These are phyloP conservation scores for Lasioglossum figueresi DNA, from an alignment of 2,888 invertebrate genomes.

Conservation along the genomic window DNA sequence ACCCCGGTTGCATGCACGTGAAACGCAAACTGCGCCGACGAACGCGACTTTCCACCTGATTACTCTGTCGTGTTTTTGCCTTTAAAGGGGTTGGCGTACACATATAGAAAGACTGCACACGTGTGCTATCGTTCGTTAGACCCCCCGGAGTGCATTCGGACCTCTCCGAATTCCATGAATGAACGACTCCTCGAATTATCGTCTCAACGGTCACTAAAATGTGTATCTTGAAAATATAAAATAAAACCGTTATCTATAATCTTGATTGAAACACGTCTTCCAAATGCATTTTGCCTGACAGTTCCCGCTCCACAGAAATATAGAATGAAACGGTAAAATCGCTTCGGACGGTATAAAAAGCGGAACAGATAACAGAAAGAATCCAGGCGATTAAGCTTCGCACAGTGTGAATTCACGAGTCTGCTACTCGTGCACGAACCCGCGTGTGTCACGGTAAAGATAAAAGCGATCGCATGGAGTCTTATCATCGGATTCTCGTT, in stretches of 20 bases:
- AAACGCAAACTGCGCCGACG: constrained; percentile 7
- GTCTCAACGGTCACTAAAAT: no score
- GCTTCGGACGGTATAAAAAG: neutral
- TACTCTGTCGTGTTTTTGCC: constrained; percentile 22
- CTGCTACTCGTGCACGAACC: neutral
- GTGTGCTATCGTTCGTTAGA: neutral
- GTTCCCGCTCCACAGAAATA: neutral
- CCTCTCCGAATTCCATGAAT: neutral
- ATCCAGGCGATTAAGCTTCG: neutral
- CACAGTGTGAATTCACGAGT: neutral
- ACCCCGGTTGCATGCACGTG: constrained; percentile 35
- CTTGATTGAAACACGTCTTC: no score
- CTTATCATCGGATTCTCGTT: neutral
- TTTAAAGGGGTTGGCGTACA: neutral
- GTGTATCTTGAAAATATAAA: no score
- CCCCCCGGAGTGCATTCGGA: neutral
- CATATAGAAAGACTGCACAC: neutral
- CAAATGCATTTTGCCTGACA: no score
- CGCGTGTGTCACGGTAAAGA: neutral
- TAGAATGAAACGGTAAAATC: neutral
- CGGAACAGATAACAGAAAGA: neutral
- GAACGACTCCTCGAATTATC: neutral
- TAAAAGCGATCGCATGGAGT: neutral
- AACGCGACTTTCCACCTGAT: constrained; percentile 20
- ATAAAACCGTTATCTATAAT: no score